phyloP scores from a whole-genome alignment of 2,797 vertebrate genomes.

The Hypotaenidia okinawae region DNA sequence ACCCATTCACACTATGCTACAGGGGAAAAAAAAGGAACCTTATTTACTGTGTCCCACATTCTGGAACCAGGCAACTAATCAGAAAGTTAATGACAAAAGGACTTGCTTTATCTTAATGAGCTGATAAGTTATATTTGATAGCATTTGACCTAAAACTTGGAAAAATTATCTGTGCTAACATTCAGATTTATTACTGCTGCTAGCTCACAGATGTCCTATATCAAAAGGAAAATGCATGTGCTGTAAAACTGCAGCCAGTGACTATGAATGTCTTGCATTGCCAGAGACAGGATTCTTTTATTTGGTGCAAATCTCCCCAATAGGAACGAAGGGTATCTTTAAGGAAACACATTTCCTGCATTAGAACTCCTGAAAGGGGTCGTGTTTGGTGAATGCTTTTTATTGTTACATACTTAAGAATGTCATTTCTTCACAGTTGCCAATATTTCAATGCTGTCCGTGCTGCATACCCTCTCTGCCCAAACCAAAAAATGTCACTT shows the following conservation, averaged over 20 bases:
- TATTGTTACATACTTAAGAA: background rate
- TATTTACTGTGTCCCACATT: background rate
- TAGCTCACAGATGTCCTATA: slow-evolving; percentile 20
- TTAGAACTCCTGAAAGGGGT: background rate
- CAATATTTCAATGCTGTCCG: background rate
- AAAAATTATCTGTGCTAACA: slow-evolving; percentile 24
- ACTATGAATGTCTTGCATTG: background rate
- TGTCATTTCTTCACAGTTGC: background rate
- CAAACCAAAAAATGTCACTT: background rate
- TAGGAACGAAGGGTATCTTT: background rate
- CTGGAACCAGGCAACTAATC: background rate
- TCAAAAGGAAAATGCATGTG: background rate
- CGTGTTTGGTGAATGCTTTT: background rate
- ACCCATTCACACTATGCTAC: background rate
- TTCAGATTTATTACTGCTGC: slow-evolving; percentile 46
- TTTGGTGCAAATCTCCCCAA: slow-evolving; percentile 2
- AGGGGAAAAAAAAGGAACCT: background rate
- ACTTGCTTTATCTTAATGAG: slow-evolving; percentile 42
- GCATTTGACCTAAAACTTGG: slow-evolving; percentile 24
- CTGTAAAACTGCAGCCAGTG: background rate
- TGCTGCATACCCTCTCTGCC: background rate
- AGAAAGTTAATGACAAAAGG: background rate
- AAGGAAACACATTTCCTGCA: background rate
- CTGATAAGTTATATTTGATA: slow-evolving; percentile 40
- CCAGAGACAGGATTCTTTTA: background rate